A percentile compares a stretch with the other conserved stretches of the same genome.
phyloP scores from a whole-genome alignment of 2,113 vertebrate species.

The Oreocharis arfaki region DNA sequence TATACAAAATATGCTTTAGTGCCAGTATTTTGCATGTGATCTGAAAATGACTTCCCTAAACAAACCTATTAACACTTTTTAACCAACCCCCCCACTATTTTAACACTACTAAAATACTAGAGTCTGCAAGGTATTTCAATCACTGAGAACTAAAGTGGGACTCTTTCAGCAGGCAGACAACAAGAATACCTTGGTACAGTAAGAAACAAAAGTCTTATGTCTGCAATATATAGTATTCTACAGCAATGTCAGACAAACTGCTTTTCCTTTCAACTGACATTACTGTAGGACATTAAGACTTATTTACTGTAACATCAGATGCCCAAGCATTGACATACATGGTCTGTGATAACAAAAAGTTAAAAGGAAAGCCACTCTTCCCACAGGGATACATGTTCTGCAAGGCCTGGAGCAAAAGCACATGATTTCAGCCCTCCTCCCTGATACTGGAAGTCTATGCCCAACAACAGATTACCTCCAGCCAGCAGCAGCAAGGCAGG shows the following conservation, averaged over 20 bases:
- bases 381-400: not conserved
- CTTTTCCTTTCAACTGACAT: not conserved
- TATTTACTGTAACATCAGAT: not conserved
- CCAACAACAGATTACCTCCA: not conserved
- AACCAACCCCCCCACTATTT: not conserved
- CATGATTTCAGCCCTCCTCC: not conserved
- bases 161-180: not conserved
- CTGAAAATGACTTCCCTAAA: not conserved
- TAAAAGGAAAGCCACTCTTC: not conserved
- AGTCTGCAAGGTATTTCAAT: not conserved
- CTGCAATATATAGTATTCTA: not conserved
- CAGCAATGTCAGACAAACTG: not conserved
- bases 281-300: not conserved
- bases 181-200: not conserved
- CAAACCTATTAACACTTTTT: not conserved
- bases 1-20: not conserved
- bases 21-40: not conserved
- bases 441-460: rapidly evolving
- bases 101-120: not conserved
- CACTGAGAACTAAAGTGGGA: not conserved
- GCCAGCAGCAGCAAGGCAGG: not conserved
- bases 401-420: not conserved
- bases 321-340: not conserved
- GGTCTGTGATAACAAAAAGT: not conserved
- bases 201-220: not conserved